Evolutionary conservation across 1,140 invertebrate species (phyloP), one percentile per base, ranked within the genome.

Genomic region (Panagrolaimus sp.): DNA sequence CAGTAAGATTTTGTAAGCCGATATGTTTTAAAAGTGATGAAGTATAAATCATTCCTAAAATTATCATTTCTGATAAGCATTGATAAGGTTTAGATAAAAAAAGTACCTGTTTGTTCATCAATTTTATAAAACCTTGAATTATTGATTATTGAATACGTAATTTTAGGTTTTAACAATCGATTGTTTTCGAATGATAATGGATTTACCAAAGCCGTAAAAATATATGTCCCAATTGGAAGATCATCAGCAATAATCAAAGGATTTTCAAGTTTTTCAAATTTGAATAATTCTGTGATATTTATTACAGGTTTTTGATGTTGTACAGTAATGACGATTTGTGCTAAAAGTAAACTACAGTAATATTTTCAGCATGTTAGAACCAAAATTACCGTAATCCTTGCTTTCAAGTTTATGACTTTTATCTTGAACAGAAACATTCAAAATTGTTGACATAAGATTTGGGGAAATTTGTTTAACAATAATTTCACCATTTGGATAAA

Each of bases 61-160:
- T 1, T 24, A 12, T 21, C 7, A 52, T 58, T 55, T 10, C n/a
- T 38, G 32, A 38, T 38, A 38, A 38, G n/a, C 7, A 38, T 4
- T 38, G 32, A 38, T 15, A 24, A n/a, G 17, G n/a, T 6, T 14
- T 21, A n/a, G 52, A 21, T 2, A 4, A 55, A 55, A 1, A 10
- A 55, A n/a, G n/a, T n/a, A 58, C 52, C 52, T 26, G 52, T 58
- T n/a, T 58, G 12, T 58, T 58, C 52, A 21, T 58, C 52, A 58
- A 58, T 58, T 21, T 58, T 58, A 38, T 38, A 38, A 58, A 21
- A 58, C 28, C 52, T 14, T 28, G 52, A n/a, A 8, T 21, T 26
- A 24, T 58, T 58, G 1, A 21, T 58, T 12, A 58, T 12, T 8
- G 52, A 24, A 58, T 26, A 58, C 14, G 52, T 58, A 58, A 28